phyloP scores from a whole-genome alignment of 2,888 invertebrate genomes.

The Ophonus ardosiacus region DNA sequence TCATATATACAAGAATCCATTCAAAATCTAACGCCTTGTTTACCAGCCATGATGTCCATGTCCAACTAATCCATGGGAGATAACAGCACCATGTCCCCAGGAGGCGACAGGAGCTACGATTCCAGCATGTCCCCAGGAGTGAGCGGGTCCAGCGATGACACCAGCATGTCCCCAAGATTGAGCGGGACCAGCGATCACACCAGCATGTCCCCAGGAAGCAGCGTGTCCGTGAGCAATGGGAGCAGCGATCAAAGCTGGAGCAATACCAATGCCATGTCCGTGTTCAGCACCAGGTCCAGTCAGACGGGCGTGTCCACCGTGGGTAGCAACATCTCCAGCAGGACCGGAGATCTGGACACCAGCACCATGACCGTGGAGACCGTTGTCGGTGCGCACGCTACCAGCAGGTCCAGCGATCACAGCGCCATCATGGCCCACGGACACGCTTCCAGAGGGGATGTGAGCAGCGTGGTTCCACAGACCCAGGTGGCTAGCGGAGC shows the following conservation, averaged over 20 bases:
- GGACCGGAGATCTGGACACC: slow-evolving; percentile 9
- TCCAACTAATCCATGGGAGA: slow-evolving; percentile 21
- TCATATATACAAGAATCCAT: not conserved
- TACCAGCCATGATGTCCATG: slow-evolving; percentile 30
- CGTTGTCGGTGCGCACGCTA: slow-evolving; percentile 19
- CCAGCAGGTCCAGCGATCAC: slow-evolving; percentile 5
- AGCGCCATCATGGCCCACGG: not conserved
- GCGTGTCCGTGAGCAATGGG: not conserved
- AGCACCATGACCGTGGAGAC: slow-evolving; percentile 21
- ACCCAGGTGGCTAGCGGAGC: slow-evolving; percentile 1
- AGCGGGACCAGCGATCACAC: not conserved
- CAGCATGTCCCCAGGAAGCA: slow-evolving; percentile 1
- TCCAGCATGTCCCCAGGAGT: slow-evolving; percentile 4
- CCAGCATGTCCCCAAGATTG: slow-evolving; percentile 15
- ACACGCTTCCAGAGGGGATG: slow-evolving; percentile 14
- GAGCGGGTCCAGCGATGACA: not conserved
- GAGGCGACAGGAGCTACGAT: not conserved
- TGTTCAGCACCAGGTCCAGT: slow-evolving; percentile 5
- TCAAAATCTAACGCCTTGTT: slow-evolving; percentile 21
- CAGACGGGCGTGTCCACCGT: slow-evolving; percentile 27
- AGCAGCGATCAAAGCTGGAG: not conserved
- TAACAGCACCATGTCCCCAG: slow-evolving; percentile 3
- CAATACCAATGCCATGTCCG: too few species aligned
- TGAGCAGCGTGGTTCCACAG: not conserved
- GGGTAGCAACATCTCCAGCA: slow-evolving; percentile 14